Percentiles rank a stretch among this genome's conserved stretches.
Evolutionary conservation across 2,113 vertebrate species (phyloP).

Genomic region (Antechinus stuartii): DNA sequence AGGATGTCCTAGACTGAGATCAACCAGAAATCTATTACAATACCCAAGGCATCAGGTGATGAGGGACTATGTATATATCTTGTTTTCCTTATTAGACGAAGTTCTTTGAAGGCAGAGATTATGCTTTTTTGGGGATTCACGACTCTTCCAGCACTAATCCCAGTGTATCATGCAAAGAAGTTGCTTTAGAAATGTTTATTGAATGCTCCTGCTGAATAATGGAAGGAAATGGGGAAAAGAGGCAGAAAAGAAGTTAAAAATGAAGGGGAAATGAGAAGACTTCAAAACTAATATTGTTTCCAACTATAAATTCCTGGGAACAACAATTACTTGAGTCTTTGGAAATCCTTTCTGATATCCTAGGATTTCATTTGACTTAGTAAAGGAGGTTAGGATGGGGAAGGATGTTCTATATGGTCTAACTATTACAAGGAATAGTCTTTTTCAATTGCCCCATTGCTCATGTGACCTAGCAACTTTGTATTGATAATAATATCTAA

Average conservation of each 20-base stretch:
- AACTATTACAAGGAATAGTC: background rate
- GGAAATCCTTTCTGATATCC: background rate
- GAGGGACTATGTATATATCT: background rate
- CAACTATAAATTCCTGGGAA: background rate
- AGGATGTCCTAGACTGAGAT: background rate
- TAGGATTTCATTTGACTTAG: background rate
- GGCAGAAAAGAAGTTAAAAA: background rate
- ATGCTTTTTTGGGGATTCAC: background rate
- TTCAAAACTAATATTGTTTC: background rate
- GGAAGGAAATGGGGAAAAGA: background rate
- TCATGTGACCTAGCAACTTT: background rate
- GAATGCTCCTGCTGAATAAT: background rate
- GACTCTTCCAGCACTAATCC: background rate
- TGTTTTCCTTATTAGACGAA: background rate
- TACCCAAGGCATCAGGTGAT: background rate
- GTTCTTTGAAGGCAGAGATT: background rate
- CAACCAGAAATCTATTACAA: background rate
- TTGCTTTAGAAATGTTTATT: background rate
- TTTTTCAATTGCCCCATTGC: background rate
- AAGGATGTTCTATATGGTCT: background rate
- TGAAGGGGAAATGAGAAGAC: background rate
- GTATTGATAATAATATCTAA: background rate
- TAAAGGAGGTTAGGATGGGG: background rate
- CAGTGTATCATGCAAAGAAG: background rate
- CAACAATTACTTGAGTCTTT: background rate